Conservation (phyloP, 2,113 vertebrate genomes). For the Ptychochromis oligacanthus region DNA sequence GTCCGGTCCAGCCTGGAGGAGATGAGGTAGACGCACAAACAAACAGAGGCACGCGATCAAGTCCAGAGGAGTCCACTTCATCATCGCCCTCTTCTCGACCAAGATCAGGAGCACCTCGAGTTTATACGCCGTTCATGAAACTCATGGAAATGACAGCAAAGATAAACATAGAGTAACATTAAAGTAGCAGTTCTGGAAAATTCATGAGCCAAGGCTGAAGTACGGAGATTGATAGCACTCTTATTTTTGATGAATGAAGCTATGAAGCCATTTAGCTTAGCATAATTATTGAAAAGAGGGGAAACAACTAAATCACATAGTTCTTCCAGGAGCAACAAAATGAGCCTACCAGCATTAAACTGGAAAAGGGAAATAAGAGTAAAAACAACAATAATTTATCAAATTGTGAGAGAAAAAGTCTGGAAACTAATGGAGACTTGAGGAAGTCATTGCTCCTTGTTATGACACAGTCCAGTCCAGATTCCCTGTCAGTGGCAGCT, state of each 20-base stretch:
- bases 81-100: not conserved
- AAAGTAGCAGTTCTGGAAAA: not conserved
- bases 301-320: not conserved
- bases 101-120: constrained; percentile 58
- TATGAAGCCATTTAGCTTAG: not conserved
- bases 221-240: not conserved
- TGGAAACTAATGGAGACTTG: not conserved
- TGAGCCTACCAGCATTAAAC: no score
- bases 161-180: constrained; percentile 56
- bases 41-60: constrained; percentile 3
- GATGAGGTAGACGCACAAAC: constrained; percentile 43
- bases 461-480: not conserved
- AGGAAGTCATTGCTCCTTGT: not conserved
- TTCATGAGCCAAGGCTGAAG: not conserved
- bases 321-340: not conserved
- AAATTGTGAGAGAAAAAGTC: not conserved
- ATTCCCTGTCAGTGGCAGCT: not conserved
- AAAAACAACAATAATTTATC: not conserved
- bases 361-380: not conserved
- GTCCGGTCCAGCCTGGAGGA: constrained; percentile 23
- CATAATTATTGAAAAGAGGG: not conserved
- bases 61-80: constrained; percentile 31
- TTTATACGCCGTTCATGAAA: constrained; percentile 87
- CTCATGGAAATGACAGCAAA: constrained; percentile 87
- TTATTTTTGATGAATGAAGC: not conserved